Evolutionary conservation across 2,888 invertebrate species (phyloP), one percentile per base, ranked within the genome.

Genomic region (Conistra vaccinii): DNA sequence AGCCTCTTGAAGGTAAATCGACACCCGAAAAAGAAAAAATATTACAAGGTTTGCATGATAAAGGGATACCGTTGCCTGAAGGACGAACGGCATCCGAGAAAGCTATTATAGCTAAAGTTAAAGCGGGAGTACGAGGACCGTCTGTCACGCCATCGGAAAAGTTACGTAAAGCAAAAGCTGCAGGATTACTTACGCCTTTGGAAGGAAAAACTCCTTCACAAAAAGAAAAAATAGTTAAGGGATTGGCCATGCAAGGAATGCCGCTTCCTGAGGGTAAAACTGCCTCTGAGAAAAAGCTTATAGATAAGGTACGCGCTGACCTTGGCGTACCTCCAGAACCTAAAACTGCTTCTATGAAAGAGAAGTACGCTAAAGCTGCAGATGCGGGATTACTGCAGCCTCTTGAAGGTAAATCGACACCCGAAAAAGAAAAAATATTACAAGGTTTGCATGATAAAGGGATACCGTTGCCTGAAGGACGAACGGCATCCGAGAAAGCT

Each of bases 31-130:
- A 42, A 42, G 42, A 42, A 42, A 42, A 42, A 42, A 42, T 42
- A 42, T 14, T 42, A 12, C 42, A 42, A 42, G 42, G 14, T 42
- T 39, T 42, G 42, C 42, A 42, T 4, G 14, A 42, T 0, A 42
- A 42, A 3, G 42, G 42, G 0, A 42, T 42, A 14, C 42, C 42
- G 42, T 42, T 42, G 14, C 42, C 42, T 42, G 42, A 42, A 42
- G 42, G 42, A 42, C 42, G 80, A 32, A 79, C 79, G 4, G 1
- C 65, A 5, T 45, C 79, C 26, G 79, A 79, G 3, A 79, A 79
- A 66, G 35, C 58, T 5, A 0, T 79, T 0, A 66, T 79, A 10
- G 73, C 88, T 12, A 85, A 77, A 80, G 75, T 81, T 3, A 53
- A n/a, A 12, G 53, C 53, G 1, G 12, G 5, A 58, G 14, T 6